Base-by-base conservation (phyloP, 2,888 invertebrate species). In the Aleiodes leptofemur region DNA sequence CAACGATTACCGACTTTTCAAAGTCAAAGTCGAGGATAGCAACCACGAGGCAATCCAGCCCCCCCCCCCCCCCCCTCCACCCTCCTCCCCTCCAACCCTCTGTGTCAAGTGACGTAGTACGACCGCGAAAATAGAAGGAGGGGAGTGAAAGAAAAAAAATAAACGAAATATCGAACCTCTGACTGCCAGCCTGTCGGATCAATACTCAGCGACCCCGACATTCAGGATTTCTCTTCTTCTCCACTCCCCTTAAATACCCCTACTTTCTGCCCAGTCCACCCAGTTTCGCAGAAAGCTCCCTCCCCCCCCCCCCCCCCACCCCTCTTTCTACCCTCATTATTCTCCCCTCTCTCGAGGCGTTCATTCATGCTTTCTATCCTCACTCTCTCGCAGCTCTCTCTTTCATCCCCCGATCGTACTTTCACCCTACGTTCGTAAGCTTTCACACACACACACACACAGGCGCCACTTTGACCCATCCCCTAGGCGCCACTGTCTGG, bases 201-300 rank as follows among this genome's bases (percentile, higher is more conserved):
- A 89, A 89, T 89, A 89, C 89, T 86, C 83, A 81, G 80, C 86
- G 88, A 88, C 89, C 88, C 89, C 89, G 88, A 88, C 89, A 89
- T 89, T 89, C 88, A 87, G 85, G 85, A 83, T 83, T 79, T 73
- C 77, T 75, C 77, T 74, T 73, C 76, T 38, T 81, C 56, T 48
- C 13, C 34, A n/a, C 76, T 48, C 78, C 69, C 74, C 80, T 68
- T 68, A 23, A 43, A 48, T 80, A 79, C 77, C 81, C 81, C 77
- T 78, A 87, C 89, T 89, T 85, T 88, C 90, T 86, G 69, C 78
- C 73, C 51, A 53, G 75, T 57, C 23, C 23, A 23, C 23, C 69
- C 71, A 68, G 34, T 77, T 77, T 72, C 81, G 77, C 77, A 76
- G 78, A 77, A 82, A 80, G 76, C 69, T 73, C 77, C 76, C 77